Percentiles rank a stretch among this genome's conserved stretches.
These are phyloP conservation scores for Ophioninae sp. DNA, from an alignment of 2,888 invertebrate genomes.

Conservation along the genomic window DNA sequence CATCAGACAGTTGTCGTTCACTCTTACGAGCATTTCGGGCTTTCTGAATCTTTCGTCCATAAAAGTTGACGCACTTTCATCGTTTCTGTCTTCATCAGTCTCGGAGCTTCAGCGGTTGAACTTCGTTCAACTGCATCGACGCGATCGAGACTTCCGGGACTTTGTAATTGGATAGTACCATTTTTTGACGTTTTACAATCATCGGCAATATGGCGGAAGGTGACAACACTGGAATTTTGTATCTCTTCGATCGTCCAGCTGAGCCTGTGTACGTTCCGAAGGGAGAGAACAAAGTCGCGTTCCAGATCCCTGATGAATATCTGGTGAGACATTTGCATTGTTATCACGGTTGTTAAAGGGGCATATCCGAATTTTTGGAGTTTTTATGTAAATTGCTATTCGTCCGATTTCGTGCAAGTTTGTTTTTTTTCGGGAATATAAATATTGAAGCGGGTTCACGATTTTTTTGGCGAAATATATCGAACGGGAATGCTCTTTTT, in stretches of 20 bases:
- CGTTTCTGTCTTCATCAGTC: constrained; percentile 4
- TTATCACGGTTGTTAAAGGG: too few species aligned
- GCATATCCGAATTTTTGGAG: too few species aligned
- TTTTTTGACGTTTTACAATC: neutral
- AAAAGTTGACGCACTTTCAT: neutral
- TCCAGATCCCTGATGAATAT: constrained; percentile 85
- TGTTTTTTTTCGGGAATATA: too few species aligned
- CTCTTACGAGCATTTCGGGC: constrained; percentile 41
- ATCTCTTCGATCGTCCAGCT: constrained; percentile 88
- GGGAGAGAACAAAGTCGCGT: constrained; percentile 84
- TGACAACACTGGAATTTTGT: constrained; percentile 69
- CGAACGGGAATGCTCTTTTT: too few species aligned
- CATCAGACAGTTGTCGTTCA: constrained; percentile 54
- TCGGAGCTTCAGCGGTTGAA: neutral
- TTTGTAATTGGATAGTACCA: neutral
- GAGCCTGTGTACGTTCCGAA: constrained; percentile 91
- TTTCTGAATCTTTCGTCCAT: constrained; percentile 2
- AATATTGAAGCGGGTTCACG: too few species aligned
- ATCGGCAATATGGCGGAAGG: constrained; percentile 18
- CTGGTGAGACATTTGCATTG: constrained; percentile 83
- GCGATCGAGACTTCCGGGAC: neutral
- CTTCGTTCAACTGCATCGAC: neutral
- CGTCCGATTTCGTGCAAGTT: too few species aligned
- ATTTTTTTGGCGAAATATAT: too few species aligned
- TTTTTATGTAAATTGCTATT: too few species aligned